A percentile compares a stretch with the other conserved stretches of the same genome.
These are phyloP conservation scores for Pomatorhinus ruficollis DNA, from an alignment of 2,113 vertebrate genomes.

Conservation along the genomic window DNA sequence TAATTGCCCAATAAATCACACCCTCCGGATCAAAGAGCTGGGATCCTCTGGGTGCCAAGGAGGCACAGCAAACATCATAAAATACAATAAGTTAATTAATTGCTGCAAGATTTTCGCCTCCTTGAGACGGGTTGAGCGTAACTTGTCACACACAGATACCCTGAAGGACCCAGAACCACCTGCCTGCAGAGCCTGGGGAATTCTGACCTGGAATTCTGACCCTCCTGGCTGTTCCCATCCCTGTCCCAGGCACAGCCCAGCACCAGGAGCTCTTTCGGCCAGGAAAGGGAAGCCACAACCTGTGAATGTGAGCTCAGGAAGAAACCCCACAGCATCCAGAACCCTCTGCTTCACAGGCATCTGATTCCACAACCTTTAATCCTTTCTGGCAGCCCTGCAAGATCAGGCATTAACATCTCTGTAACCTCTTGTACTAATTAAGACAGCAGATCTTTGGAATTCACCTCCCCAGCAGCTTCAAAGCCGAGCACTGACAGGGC, in stretches of 20 bases:
- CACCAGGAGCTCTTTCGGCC: neutral
- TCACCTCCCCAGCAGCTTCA: neutral
- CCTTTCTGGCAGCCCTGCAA: neutral
- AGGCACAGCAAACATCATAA: conserved; percentile 16
- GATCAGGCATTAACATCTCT: conserved; percentile 22
- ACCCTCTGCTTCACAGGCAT: neutral
- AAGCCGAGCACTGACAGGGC: neutral
- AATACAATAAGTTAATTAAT: conserved; percentile 36
- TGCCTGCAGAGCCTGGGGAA: neutral
- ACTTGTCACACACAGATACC: neutral
- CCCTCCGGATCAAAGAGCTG: conserved; percentile 2
- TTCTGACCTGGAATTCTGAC: neutral
- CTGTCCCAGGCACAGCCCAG: neutral
- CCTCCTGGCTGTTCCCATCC: neutral
- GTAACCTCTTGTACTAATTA: conserved; percentile 31
- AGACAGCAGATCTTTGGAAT: neutral
- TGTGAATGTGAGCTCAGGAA: neutral
- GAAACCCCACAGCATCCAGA: neutral
- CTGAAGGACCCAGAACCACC: neutral
- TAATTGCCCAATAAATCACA: conserved; percentile 55
- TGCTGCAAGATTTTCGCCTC: conserved; percentile 4
- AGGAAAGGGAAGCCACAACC: fast-evolving
- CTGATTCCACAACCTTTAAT: neutral
- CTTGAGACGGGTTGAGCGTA: neutral
- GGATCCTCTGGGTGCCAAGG: conserved; percentile 15